phyloP scores from a whole-genome alignment of 2,888 invertebrate species.

The Sinohyriopsis cumingii region DNA sequence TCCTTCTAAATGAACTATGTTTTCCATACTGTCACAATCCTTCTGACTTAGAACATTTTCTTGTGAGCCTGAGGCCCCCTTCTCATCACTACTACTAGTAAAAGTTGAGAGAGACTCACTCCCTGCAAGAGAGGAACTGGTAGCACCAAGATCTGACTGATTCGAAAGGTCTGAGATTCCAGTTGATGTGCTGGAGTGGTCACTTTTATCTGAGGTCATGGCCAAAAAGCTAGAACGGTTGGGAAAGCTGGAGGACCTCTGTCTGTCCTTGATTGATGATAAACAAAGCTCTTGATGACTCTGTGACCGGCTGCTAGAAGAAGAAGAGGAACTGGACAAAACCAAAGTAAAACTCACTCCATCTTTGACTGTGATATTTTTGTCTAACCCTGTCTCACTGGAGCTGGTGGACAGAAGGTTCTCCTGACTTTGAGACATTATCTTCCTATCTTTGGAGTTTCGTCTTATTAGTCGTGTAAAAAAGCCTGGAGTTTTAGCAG shows the following conservation, averaged over 20 bases:
- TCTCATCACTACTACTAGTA: slow-evolving; percentile 37
- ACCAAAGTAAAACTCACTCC: slow-evolving; percentile 19
- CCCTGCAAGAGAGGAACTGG: slow-evolving; percentile 35
- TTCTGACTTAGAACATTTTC: slow-evolving; percentile 27
- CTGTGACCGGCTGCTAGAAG: slow-evolving; percentile 35
- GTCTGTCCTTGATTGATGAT: slow-evolving; percentile 33
- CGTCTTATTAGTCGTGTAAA: slow-evolving; percentile 58
- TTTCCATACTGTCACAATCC: slow-evolving; percentile 16
- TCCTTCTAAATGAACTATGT: slow-evolving; percentile 8
- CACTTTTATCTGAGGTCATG: slow-evolving; percentile 31
- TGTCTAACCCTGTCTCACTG: slow-evolving; percentile 39
- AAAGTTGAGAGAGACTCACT: slow-evolving; percentile 34
- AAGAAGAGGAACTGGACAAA: slow-evolving; percentile 34
- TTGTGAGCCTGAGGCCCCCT: slow-evolving; percentile 15
- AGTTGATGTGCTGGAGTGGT: slow-evolving; percentile 34
- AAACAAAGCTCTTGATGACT: slow-evolving; percentile 51
- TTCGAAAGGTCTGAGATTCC: slow-evolving; percentile 39
- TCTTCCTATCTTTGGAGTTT: slow-evolving; percentile 60
- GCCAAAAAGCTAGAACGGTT: slow-evolving; percentile 52
- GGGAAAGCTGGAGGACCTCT: slow-evolving; percentile 64
- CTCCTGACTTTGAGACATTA: slow-evolving; percentile 57
- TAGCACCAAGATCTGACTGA: slow-evolving; percentile 36
- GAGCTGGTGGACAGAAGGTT: slow-evolving; percentile 46
- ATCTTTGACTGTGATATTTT: slow-evolving; percentile 27
- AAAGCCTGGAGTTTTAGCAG: slow-evolving; percentile 50